Base-by-base conservation (phyloP, 2,797 vertebrate genomes). In the Argya squamiceps region DNA sequence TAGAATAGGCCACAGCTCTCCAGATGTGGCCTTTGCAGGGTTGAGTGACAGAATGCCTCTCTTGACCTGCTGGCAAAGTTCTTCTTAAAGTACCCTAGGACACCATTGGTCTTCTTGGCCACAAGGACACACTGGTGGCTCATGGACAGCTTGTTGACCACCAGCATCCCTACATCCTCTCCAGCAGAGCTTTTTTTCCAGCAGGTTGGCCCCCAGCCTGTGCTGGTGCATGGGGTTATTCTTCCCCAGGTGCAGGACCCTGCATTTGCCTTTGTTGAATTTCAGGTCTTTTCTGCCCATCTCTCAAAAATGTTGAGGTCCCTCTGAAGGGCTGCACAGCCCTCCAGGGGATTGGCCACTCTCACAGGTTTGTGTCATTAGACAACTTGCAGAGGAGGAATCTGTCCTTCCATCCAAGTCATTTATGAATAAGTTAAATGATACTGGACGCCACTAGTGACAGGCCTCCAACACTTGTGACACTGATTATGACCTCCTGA, bases 131-230 rank as follows among this genome's bases (percentile, higher is more conserved):
- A 18, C 24, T 18, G 10, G 20, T 39, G 29, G 3, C 13, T 73
- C 44, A n/a, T 26, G 16, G 20, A 29, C 6, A 44, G 5, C 3
- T 59, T 59, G 6, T 5, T n/a, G 6, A 26, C 37, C 27, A 37
- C 29, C 4, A 76, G 19, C 12, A 52, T 9, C 3, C 11, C 11
- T 5, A 21, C 4, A 5, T 21, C 13, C 20, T 77, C 47, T 15
- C 46, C 34, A 0, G 4, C 16, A 53, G 47, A 39, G 24, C 1
- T 46, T 16, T 2, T 2, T 39, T 14, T 53, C 11, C 34, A 53
- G 16, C 47, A 46, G 3, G 6, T 34, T 1, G 0, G 20, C 1
- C 4, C 18, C 30, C 4, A 53, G 4, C 8, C 63, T 34, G 9
- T 47, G 8, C 19, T 46, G 22, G 9, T 53, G 20, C 11, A 11